Evolutionary conservation across 2,113 vertebrate genomes (phyloP).

Genomic region (Ranitomeya variabilis): DNA sequence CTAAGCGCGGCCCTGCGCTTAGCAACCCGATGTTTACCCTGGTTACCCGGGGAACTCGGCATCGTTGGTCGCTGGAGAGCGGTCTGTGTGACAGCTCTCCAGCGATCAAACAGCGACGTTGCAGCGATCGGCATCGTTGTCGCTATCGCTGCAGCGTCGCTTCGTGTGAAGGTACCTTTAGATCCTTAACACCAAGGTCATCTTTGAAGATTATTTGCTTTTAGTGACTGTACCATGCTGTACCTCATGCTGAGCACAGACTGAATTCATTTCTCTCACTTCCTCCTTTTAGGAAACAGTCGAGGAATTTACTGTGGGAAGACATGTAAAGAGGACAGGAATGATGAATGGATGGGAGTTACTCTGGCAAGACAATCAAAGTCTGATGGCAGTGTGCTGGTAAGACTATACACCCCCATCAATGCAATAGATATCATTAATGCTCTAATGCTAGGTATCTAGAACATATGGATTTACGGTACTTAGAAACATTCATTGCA

Average conservation of each 20-base stretch:
- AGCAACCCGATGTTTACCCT: too few relatives aligned
- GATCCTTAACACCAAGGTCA: not conserved
- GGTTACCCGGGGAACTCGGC: too few relatives aligned
- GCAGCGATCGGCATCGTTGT: too few relatives aligned
- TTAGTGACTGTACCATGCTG: constrained; percentile 10
- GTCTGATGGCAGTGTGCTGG: constrained; percentile 85
- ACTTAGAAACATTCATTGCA: too few relatives aligned
- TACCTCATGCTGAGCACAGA: not conserved
- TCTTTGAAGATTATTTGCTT: not conserved
- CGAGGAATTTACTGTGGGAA: constrained; percentile 85
- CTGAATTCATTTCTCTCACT: constrained; percentile 1
- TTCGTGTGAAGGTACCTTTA: too few relatives aligned
- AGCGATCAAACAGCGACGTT: too few relatives aligned
- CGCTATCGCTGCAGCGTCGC: too few relatives aligned
- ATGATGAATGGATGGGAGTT: constrained; percentile 98
- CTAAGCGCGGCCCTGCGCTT: too few relatives aligned
- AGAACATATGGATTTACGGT: too few relatives aligned
- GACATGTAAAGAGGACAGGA: constrained; percentile 91
- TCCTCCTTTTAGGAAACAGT: constrained; percentile 79
- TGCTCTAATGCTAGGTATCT: too few relatives aligned
- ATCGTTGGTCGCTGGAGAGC: too few relatives aligned
- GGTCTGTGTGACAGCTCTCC: too few relatives aligned
- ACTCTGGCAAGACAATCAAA: constrained; percentile 90
- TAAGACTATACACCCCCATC: constrained; percentile 68
- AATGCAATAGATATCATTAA: not conserved